Percentiles rank a stretch among this genome's conserved stretches.
Evolutionary conservation across 2,797 vertebrate species (phyloP).

Genomic region (Onychomys leucogaster): DNA sequence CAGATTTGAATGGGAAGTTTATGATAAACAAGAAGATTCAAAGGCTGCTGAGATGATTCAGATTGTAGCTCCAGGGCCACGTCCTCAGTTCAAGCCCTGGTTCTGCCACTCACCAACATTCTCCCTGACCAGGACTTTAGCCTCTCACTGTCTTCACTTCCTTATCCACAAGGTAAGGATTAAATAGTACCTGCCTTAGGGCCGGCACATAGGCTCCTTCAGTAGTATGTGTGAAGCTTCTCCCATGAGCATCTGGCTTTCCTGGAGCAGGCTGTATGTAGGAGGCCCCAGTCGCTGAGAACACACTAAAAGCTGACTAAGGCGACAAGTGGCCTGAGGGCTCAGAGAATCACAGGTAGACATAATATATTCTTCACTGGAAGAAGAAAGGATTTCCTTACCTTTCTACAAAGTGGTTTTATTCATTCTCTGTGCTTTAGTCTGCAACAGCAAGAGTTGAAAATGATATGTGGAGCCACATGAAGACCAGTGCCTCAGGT

Average conservation of each 20-base stretch:
- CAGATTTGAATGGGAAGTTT: neutral
- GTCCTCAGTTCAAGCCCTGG: slow-evolving; percentile 12
- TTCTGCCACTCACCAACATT: neutral
- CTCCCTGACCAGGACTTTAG: neutral
- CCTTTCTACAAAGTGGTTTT: neutral
- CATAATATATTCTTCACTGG: neutral
- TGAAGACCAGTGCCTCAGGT: neutral
- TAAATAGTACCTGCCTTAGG: neutral
- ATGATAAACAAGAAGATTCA: neutral
- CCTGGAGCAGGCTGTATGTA: neutral
- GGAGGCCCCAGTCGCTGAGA: neutral
- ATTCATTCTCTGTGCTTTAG: slow-evolving; percentile 2
- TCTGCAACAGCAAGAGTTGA: neutral
- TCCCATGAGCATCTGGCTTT: neutral
- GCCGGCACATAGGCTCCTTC: neutral
- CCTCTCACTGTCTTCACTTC: neutral
- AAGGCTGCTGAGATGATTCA: neutral
- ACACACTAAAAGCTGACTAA: neutral
- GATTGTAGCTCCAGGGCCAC: neutral
- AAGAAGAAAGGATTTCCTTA: slow-evolving; percentile 37
- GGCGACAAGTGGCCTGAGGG: neutral
- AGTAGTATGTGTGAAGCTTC: neutral
- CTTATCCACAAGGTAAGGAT: neutral
- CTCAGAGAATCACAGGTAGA: neutral
- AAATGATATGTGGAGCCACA: neutral